Evolutionary conservation across 53 echinoderm and acorn worm species (phyloP).

Genomic region (Stichopus horrens): DNA sequence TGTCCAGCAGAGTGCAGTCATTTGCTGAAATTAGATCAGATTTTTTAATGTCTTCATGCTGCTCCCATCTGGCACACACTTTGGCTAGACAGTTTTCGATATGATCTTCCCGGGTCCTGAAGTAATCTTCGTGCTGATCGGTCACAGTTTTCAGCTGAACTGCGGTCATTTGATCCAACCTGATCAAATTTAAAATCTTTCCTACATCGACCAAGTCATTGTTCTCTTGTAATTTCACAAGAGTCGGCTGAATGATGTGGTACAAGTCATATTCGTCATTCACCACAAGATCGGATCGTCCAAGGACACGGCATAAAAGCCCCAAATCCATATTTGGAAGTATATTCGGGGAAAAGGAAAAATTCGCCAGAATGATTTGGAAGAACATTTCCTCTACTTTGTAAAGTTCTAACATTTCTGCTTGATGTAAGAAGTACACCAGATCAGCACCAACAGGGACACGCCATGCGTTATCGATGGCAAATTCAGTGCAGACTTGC

Average conservation of each 20-base stretch:
- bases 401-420: not conserved
- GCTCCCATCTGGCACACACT: conserved; percentile 9
- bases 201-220: not conserved
- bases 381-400: not conserved
- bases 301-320: conserved; percentile 2
- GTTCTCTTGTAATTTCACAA: not conserved
- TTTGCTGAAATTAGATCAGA: not conserved
- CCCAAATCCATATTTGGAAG: not conserved
- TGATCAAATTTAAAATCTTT: not conserved
- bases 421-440: not conserved
- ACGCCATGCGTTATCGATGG: not conserved
- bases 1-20: not conserved
- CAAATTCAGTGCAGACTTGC: not conserved
- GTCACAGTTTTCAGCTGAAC: conserved; percentile 4
- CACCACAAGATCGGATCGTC: not conserved
- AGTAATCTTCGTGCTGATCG: not conserved
- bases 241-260: not conserved
- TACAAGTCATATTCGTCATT: conserved; percentile 8
- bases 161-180: conserved; percentile 35
- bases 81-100: not conserved
- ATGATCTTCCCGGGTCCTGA: not conserved
- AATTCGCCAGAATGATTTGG: conserved; percentile 30
- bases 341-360: not conserved
- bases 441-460: not conserved
- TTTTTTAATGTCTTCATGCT: not conserved